phyloP scores from a whole-genome alignment of 2,113 vertebrate species.

The Chloebia gouldiae region DNA sequence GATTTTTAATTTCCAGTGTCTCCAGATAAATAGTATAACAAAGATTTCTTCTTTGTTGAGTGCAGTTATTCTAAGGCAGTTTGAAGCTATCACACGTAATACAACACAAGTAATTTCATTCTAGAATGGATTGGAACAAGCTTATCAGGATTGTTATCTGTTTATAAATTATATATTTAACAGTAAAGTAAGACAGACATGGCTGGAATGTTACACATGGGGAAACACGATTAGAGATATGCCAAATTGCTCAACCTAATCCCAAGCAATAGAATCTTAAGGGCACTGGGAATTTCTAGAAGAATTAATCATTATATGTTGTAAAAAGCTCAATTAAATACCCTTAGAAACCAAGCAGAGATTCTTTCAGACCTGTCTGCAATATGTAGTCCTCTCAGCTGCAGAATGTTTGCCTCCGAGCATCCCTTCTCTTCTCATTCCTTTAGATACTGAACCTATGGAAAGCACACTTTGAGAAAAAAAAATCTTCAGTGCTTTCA shows the following conservation, averaged over 20 bases:
- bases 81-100: slow-evolving; percentile 64
- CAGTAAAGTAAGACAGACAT: slow-evolving; percentile 64
- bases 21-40: slow-evolving; percentile 50
- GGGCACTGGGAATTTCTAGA: slow-evolving; percentile 50
- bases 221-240: slow-evolving; percentile 54
- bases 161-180: slow-evolving; percentile 75
- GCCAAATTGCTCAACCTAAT: slow-evolving; percentile 59
- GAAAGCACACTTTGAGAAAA: neutral
- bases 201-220: slow-evolving; percentile 59
- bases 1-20: slow-evolving; percentile 39
- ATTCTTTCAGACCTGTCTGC: slow-evolving; percentile 18
- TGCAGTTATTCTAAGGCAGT: slow-evolving; percentile 62
- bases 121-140: slow-evolving; percentile 68
- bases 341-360: slow-evolving; percentile 9
- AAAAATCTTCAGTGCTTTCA: neutral
- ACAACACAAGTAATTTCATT: slow-evolving; percentile 64
- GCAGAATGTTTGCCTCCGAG: slow-evolving; percentile 3
- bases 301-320: slow-evolving; percentile 31
- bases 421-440: neutral
- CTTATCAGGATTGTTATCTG: slow-evolving; percentile 70
- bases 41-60: slow-evolving; percentile 57
- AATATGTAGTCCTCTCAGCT: neutral
- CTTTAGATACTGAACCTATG: slow-evolving; percentile 14
- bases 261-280: slow-evolving; percentile 48
- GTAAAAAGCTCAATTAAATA: slow-evolving; percentile 46